Conservation (phyloP, 2,888 invertebrate species). For the Dinocampus coccinellae region DNA sequence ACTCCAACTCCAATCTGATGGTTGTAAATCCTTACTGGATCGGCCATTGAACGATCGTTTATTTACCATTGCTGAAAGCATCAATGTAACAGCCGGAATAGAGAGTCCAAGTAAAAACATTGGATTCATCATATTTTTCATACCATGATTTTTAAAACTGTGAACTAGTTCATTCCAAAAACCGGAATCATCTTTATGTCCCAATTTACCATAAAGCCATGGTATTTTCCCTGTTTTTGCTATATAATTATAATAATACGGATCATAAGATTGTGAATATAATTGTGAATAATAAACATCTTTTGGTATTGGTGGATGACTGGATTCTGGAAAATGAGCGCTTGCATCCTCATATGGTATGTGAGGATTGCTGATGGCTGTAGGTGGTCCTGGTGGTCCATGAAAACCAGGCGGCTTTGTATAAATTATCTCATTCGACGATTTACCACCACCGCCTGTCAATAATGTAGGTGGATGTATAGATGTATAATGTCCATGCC, state of each 20-base stretch:
- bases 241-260: slow-evolving; percentile 64
- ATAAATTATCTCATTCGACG: slow-evolving; percentile 59
- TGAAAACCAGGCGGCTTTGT: slow-evolving; percentile 52
- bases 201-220: slow-evolving; percentile 61
- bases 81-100: slow-evolving; percentile 61
- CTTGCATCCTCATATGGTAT: slow-evolving; percentile 54
- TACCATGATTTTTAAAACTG: slow-evolving; percentile 62
- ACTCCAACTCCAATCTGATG: not conserved
- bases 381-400: slow-evolving; percentile 48
- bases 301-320: slow-evolving; percentile 46
- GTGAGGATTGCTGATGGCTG: slow-evolving; percentile 44
- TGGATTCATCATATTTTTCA: slow-evolving; percentile 65
- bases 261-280: slow-evolving; percentile 64
- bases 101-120: slow-evolving; percentile 63
- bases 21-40: slow-evolving; percentile 47
- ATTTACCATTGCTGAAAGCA: slow-evolving; percentile 61
- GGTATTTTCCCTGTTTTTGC: slow-evolving; percentile 64
- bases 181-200: slow-evolving; percentile 52
- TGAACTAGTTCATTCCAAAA: slow-evolving; percentile 58
- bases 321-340: slow-evolving; percentile 54
- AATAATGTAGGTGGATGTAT: slow-evolving; percentile 42
- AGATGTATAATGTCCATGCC: slow-evolving; percentile 47
- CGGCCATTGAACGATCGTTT: slow-evolving; percentile 56
- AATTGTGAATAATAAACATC: slow-evolving; percentile 60
- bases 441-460: slow-evolving; percentile 35